Conservation (phyloP, 1,140 invertebrate genomes). For the Micrasema longulum region DNA sequence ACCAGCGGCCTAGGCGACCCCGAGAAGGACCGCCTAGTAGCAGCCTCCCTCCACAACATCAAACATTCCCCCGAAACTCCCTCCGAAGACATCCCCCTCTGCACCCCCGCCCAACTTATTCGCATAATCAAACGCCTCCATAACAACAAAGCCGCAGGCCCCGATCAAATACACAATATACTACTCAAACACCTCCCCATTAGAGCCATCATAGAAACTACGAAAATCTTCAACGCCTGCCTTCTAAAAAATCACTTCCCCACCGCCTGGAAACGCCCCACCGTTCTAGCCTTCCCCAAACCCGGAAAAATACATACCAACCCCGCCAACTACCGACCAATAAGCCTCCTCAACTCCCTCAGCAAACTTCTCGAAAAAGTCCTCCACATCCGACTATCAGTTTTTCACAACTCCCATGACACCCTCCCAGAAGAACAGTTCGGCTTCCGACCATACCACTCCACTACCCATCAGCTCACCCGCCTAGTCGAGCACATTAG, state of each 20-base stretch:
- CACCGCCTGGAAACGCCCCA: background rate
- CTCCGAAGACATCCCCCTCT: background rate
- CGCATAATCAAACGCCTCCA: background rate
- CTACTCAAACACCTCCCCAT: background rate
- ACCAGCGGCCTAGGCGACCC: background rate
- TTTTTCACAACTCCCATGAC: background rate
- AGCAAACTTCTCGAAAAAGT: constrained; percentile 1
- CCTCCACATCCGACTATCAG: background rate
- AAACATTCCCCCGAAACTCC: background rate
- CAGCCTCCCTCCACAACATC: background rate
- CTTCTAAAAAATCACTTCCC: background rate
- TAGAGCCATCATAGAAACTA: too few relatives aligned
- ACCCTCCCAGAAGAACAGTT: background rate
- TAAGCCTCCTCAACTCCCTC: background rate
- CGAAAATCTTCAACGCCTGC: background rate
- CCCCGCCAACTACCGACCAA: background rate
- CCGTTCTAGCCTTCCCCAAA: background rate
- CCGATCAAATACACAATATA: background rate
- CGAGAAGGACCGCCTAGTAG: background rate
- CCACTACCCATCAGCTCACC: background rate
- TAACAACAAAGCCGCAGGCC: background rate
- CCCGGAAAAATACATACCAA: background rate
- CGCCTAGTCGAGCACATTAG: background rate
- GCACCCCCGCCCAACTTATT: background rate
- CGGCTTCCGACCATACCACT: background rate